Evolutionary conservation across 2,797 vertebrate species (phyloP).

Genomic region (Coregonus ussuriensis): DNA sequence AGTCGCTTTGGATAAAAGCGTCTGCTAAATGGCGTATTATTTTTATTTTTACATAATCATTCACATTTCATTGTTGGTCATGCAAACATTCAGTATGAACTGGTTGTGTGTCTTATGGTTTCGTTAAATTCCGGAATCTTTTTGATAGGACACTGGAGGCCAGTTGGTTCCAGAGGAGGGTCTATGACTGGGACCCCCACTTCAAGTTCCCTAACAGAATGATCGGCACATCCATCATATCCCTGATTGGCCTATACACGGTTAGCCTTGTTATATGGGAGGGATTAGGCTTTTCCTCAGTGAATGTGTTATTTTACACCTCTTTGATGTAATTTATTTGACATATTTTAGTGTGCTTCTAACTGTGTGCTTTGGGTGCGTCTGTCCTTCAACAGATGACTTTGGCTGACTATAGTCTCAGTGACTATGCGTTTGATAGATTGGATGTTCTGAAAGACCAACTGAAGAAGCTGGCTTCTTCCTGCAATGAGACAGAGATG

Average conservation of each 20-base stretch:
- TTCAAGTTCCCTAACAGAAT: conserved; percentile 91
- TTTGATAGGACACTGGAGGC: conserved; percentile 56
- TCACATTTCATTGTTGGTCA: no score
- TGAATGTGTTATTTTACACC: not conserved
- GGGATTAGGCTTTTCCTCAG: not conserved
- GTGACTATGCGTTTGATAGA: conserved; percentile 55
- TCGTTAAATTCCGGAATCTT: not conserved
- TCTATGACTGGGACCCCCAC: conserved; percentile 86
- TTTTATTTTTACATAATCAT: no score
- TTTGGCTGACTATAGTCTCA: conserved; percentile 79
- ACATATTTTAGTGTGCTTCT: not conserved
- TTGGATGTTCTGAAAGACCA: conserved; percentile 63
- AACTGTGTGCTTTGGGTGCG: not conserved
- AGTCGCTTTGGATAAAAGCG: no score
- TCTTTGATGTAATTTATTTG: not conserved
- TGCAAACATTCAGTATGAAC: no score
- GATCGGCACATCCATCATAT: conserved; percentile 81
- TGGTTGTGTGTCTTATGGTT: not conserved
- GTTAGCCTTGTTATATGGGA: not conserved
- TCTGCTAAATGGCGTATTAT: no score
- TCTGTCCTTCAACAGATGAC: conserved; percentile 73
- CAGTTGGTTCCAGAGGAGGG: conserved; percentile 70
- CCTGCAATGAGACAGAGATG: conserved; percentile 65
- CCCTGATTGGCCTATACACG: conserved; percentile 81
- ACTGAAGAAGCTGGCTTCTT: conserved; percentile 57